These are phyloP conservation scores for Pseudolaguvia tuberculata DNA, from an alignment of 2,113 vertebrate genomes.

Conservation along the genomic window DNA sequence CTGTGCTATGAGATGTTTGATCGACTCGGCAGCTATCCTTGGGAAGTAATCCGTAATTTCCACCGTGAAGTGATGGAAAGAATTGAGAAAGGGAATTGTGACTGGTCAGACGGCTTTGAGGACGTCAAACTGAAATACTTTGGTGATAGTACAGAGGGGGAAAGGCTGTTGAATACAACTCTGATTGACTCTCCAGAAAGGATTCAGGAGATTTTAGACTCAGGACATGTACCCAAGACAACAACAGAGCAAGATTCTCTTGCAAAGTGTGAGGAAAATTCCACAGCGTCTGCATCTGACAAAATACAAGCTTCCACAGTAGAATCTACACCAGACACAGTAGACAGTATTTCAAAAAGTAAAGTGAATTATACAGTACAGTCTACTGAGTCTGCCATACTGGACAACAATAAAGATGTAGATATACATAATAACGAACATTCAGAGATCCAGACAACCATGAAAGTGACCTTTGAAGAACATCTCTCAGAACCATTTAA, in stretches of 20 bases:
- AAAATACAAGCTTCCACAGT: not conserved
- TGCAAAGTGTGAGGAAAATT: conserved; percentile 38
- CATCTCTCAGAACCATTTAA: conserved; percentile 3
- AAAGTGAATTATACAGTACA: not conserved
- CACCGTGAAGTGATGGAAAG: conserved; percentile 82
- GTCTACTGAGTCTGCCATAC: not conserved
- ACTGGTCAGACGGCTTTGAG: conserved; percentile 87
- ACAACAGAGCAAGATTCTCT: conserved; percentile 20
- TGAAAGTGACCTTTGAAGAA: conserved; percentile 16
- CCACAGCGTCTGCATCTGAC: conserved; percentile 8
- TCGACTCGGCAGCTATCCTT: conserved; percentile 83
- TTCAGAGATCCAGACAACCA: conserved; percentile 18
- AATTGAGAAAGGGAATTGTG: conserved; percentile 76
- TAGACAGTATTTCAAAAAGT: conserved; percentile 2
- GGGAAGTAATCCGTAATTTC: conserved; percentile 85
- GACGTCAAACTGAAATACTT: conserved; percentile 86
- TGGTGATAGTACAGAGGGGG: conserved; percentile 61
- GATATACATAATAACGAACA: conserved; percentile 18
- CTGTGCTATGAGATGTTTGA: conserved; percentile 98
- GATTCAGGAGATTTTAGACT: conserved; percentile 33
- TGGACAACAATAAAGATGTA: conserved; percentile 5
- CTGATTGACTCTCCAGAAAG: conserved; percentile 49
- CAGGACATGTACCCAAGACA: conserved; percentile 38
- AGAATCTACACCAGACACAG: not conserved
- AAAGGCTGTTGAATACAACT: conserved; percentile 58